Evolutionary conservation across 2,113 vertebrate species (phyloP), one percentile per base, ranked within the genome.

Genomic region (Calidris pygmaea): DNA sequence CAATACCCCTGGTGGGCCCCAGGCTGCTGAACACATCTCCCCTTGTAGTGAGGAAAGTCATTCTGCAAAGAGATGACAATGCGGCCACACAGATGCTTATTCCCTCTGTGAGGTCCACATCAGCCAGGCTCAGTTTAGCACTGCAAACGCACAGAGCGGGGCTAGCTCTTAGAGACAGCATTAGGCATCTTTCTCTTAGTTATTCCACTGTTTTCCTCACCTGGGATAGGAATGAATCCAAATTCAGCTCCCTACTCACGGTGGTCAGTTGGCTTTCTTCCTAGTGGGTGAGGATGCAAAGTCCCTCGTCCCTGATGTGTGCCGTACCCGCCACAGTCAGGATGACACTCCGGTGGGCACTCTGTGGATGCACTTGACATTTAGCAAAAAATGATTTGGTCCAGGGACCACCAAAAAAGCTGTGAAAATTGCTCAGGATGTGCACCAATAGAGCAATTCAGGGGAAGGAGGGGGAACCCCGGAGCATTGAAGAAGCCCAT

Each of bases 261-360:
- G 53, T 22, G 30, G 32, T 47, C 41, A 12, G 37, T 17, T 3
- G 2, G 22, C 12, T 60, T 60, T 18, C 53, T 35, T 32, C 17
- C 22, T 37, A 6, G 39, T 0, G 39, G 27, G 19, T 30, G 41
- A 66, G 23, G 59, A 45, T 20, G 41, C 27, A 3, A 22, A 52
- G 26, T 30, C n/a, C 66, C 7, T 47, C 14, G 6, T 14, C 37
- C 32, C 29, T 32, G 6, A 16, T 1, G 0, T 2, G 4, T 5
- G n/a, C 48, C 0, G 1, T 17, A 15, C 47, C 23, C 3, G 0
- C n/a, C n/a, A 1, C 20, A 3, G 34, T 18, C 30, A 60, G 79
- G 39, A 2, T 11, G 27, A 39, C 26, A 3, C 21, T 3, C 14
- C 0, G 3, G 20, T 20, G 56, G 48, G 63, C 4, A 4, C 50